phyloP scores from a whole-genome alignment of 1,140 invertebrate genomes.

The Sogatella furcifera region DNA sequence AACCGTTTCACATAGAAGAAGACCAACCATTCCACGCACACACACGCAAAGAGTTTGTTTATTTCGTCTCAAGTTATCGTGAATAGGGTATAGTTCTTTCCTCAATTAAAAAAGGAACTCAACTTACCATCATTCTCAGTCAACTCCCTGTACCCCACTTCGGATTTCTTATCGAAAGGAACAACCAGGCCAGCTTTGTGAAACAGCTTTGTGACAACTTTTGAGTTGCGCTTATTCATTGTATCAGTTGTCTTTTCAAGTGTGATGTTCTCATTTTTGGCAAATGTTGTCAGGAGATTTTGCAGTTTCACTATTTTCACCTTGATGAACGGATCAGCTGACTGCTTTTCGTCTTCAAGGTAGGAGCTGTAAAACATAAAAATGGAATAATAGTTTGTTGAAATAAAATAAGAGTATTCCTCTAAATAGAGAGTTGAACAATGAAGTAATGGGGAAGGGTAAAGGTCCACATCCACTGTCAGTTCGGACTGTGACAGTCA shows the following conservation, averaged over 20 bases:
- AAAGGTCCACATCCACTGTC: too few species aligned
- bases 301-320: slow-evolving; percentile 43
- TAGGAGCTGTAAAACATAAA: slow-evolving; percentile 37
- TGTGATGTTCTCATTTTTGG: slow-evolving; percentile 47
- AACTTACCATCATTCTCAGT: slow-evolving; percentile 58
- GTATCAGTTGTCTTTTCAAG: slow-evolving; percentile 45
- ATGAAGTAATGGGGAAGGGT: too few species aligned
- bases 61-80: too few species aligned
- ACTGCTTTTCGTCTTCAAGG: slow-evolving; percentile 48
- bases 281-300: slow-evolving; percentile 49
- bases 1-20: too few species aligned
- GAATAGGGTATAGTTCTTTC: too few species aligned
- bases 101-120: too few species aligned
- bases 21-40: too few species aligned
- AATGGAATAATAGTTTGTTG: slow-evolving; percentile 6
- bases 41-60: too few species aligned
- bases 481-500: too few species aligned
- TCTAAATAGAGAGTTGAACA: too few species aligned
- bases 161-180: slow-evolving; percentile 65
- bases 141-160: slow-evolving; percentile 68
- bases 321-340: slow-evolving; percentile 52
- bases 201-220: slow-evolving; percentile 66
- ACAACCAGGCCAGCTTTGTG: slow-evolving; percentile 83
- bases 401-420: slow-evolving; percentile 7
- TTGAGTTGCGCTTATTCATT: slow-evolving; percentile 52